Evolutionary conservation across 2,888 invertebrate genomes (phyloP).

Genomic region (Oscheius sp.): DNA sequence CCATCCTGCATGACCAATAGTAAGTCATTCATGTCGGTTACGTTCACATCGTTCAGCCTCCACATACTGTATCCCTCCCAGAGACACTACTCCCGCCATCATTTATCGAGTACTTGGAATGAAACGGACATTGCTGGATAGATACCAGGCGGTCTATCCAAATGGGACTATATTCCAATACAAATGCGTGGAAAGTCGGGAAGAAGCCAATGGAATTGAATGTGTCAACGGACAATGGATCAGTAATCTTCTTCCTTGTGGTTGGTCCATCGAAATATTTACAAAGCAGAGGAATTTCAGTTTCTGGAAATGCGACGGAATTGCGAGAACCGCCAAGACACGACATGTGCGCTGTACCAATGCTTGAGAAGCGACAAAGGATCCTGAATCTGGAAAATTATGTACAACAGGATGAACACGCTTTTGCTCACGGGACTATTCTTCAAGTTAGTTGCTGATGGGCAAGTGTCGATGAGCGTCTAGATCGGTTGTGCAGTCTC

Average conservation of each 20-base stretch:
- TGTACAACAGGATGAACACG: slow-evolving; percentile 45
- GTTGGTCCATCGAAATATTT: slow-evolving; percentile 31
- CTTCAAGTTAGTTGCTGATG: slow-evolving; percentile 45
- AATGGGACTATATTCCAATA: slow-evolving; percentile 72
- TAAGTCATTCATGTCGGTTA: slow-evolving; percentile 11
- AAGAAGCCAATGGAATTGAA: slow-evolving; percentile 66
- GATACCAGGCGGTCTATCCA: slow-evolving; percentile 65
- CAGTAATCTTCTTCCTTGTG: slow-evolving; percentile 65
- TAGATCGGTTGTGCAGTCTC: slow-evolving; percentile 47
- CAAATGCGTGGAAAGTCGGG: slow-evolving; percentile 57
- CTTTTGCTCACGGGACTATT: slow-evolving; percentile 67
- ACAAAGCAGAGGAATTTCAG: background rate
- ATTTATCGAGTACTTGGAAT: slow-evolving; percentile 57
- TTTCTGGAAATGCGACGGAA: slow-evolving; percentile 41
- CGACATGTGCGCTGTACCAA: slow-evolving; percentile 54
- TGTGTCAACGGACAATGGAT: slow-evolving; percentile 71
- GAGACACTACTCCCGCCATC: slow-evolving; percentile 58
- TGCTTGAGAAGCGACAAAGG: slow-evolving; percentile 43
- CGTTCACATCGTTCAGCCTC: slow-evolving; percentile 36
- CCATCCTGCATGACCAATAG: slow-evolving; percentile 56
- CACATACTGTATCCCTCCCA: slow-evolving; percentile 58
- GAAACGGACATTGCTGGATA: slow-evolving; percentile 49
- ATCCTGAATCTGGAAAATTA: slow-evolving; percentile 65
- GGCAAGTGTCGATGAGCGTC: too few relatives aligned
- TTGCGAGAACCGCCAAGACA: slow-evolving; percentile 37